Evolutionary conservation across 2,797 vertebrate genomes (phyloP).

Genomic region (Enteromius argenteus): DNA sequence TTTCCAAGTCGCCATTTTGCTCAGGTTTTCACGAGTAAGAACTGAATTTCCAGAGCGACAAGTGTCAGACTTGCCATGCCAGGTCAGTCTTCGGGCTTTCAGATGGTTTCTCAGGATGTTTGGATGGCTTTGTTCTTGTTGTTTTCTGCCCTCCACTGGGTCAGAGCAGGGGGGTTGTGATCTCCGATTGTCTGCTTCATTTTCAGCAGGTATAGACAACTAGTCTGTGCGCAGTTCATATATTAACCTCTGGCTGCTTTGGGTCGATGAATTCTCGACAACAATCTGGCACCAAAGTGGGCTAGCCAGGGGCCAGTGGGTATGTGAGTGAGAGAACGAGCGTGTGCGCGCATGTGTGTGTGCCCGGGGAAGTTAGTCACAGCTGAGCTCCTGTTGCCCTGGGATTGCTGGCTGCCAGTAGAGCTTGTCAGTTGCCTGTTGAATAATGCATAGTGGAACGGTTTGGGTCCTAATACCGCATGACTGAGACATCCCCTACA

Average conservation of each 20-base stretch:
- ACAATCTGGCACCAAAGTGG: conserved; percentile 30
- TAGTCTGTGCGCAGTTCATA: conserved; percentile 50
- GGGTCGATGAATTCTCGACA: conserved; percentile 59
- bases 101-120: conserved; percentile 40
- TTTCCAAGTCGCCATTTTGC: neutral
- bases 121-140: conserved; percentile 60
- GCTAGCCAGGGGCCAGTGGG: conserved; percentile 38
- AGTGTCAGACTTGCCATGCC: neutral
- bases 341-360: conserved; percentile 4
- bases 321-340: conserved; percentile 25
- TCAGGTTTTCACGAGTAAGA: neutral
- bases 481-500: conserved; percentile 78
- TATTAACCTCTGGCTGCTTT: conserved; percentile 57
- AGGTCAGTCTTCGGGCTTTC: conserved; percentile 5
- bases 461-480: conserved; percentile 85
- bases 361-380: conserved; percentile 54
- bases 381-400: conserved; percentile 73
- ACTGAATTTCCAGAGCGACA: neutral
- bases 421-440: conserved; percentile 77
- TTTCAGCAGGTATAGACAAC: conserved; percentile 49
- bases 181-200: conserved; percentile 54
- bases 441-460: conserved; percentile 90
- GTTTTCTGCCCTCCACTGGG: conserved; percentile 37
- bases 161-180: conserved; percentile 29
- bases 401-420: conserved; percentile 78